phyloP scores from a whole-genome alignment of 2,113 vertebrate species.

The Clarias magur region DNA sequence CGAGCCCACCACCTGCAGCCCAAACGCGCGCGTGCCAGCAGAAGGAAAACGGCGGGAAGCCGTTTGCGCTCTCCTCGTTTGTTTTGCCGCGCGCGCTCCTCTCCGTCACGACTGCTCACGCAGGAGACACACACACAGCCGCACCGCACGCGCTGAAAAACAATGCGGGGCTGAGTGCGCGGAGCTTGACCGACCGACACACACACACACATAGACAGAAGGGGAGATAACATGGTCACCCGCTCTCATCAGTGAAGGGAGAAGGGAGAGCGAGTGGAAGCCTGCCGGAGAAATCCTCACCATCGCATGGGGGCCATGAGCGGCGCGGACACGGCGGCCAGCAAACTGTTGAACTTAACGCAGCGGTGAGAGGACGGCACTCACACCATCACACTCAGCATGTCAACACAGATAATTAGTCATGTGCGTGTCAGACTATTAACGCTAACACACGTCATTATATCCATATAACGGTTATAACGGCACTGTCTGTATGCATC shows the following conservation, averaged over 20 bases:
- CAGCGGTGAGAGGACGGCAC: constrained; percentile 68
- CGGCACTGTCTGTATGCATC: background rate
- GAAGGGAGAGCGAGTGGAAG: constrained; percentile 42
- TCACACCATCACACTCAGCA: background rate
- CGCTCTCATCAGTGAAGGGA: constrained; percentile 51
- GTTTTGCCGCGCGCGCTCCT: background rate
- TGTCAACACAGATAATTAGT: background rate
- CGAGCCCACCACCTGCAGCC: constrained; percentile 1
- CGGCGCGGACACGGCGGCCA: constrained; percentile 70
- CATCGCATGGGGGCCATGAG: constrained; percentile 73
- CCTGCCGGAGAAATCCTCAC: constrained; percentile 59
- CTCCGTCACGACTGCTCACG: constrained; percentile 19
- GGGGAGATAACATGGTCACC: constrained; percentile 55
- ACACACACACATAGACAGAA: background rate
- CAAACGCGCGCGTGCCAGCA: background rate
- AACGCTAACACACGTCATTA: too few relatives aligned
- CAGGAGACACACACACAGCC: background rate
- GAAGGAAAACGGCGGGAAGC: constrained; percentile 3
- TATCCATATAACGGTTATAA: background rate
- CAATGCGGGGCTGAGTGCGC: constrained; percentile 20
- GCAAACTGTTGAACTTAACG: constrained; percentile 78
- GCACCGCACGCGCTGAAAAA: background rate
- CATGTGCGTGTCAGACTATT: too few relatives aligned
- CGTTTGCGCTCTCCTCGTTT: constrained; percentile 14
- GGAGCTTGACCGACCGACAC: background rate